Percentiles rank a stretch among this genome's conserved stretches.
Conservation (phyloP, 1,140 invertebrate genomes). For the Drosophila nigrodunni region DNA sequence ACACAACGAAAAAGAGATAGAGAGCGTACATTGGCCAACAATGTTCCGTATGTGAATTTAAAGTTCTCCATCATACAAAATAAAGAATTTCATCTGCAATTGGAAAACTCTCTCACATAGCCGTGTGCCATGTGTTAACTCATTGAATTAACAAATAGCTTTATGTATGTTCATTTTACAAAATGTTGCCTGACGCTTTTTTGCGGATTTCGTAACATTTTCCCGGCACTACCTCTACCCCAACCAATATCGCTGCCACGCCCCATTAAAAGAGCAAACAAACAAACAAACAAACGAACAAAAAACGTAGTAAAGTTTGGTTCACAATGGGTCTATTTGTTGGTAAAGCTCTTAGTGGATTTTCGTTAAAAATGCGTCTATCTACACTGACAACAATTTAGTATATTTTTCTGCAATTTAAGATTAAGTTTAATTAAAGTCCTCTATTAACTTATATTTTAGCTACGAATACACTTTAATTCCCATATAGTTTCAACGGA, state of each 20-base stretch:
- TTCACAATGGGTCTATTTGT: slow-evolving; percentile 20
- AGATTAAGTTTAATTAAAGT: too few species aligned
- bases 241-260: neutral
- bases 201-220: slow-evolving; percentile 43
- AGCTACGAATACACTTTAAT: too few species aligned
- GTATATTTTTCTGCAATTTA: too few species aligned
- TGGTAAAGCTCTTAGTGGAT: slow-evolving; percentile 64
- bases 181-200: slow-evolving; percentile 46
- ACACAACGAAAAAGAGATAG: neutral
- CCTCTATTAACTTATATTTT: too few species aligned
- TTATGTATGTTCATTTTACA: slow-evolving; percentile 71
- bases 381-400: too few species aligned
- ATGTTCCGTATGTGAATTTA: slow-evolving; percentile 46
- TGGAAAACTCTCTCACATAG: neutral
- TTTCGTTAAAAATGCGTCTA: slow-evolving; percentile 71
- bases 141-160: slow-evolving; percentile 76
- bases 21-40: slow-evolving; percentile 44
- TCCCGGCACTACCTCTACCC: neutral
- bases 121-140: slow-evolving; percentile 55
- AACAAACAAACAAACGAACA: neutral
- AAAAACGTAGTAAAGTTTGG: slow-evolving; percentile 15
- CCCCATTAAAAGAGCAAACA: slow-evolving; percentile 28
- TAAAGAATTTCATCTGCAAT: slow-evolving; percentile 8
- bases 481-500: too few species aligned
- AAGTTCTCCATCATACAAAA: slow-evolving; percentile 13